Evolutionary conservation across 1,140 invertebrate genomes (phyloP), one percentile per base, ranked within the genome.

Genomic region (Ericerus pela): DNA sequence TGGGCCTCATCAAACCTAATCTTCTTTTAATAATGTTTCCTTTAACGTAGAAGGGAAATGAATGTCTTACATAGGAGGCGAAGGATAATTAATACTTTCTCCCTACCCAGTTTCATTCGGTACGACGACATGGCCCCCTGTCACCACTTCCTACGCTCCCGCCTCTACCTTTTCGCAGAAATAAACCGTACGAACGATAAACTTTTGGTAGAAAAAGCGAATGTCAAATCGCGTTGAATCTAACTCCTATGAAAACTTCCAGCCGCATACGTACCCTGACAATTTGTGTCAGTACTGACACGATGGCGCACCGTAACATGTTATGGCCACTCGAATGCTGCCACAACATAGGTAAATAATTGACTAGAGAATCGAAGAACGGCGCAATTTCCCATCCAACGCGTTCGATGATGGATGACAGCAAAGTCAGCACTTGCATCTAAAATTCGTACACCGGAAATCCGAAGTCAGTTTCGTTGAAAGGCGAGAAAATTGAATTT

Each of bases 251-350:
- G 18, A 6, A 56, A 16, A 29, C 30, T 54, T 5, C 30, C 22
- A 31, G 47, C 43, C 36, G 30, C 6, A 29, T 41, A 11, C 43
- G 65, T 66, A 84, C 83, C 75, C 82, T 79, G 37, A 85, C 81
- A 53, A 92, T 73, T 67, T 88, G 80, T 57, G 84, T 81, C 18
- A 92, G 74, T 14, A 88, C 86, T 4, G 88, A 82, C 10, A 96
- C 80, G 61, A 95, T 91, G 43, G 90, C 86, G 70, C 89, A 93
- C 27, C 89, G 75, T 54, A 96, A 70, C 85, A 96, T 89, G 67
- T 91, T 85, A 65, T 94, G 88, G 53, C 85, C 78, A 36, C 80
- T 79, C 8, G 88, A 87, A 69, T 90, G 84, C 41, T 82, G 74
- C 92, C 92, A 96, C 53, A 96, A 69, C 59, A 80, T 67, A 3